These are phyloP conservation scores for Chlorodrepanis virens DNA, from an alignment of 2,113 vertebrate species.

Conservation along the genomic window DNA sequence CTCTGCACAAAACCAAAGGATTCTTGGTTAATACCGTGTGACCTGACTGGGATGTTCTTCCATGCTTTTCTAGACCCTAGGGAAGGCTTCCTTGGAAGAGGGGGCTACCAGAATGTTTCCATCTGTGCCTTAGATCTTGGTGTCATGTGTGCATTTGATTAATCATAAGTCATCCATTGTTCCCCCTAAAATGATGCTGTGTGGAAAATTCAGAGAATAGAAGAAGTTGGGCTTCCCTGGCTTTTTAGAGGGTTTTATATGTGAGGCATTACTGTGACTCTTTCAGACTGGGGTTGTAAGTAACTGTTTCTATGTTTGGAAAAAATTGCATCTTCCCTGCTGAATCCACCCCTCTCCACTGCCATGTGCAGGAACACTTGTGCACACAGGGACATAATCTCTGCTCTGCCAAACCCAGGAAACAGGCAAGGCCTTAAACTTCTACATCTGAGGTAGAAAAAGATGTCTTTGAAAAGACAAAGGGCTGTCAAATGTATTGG, in stretches of 20 bases:
- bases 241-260: background rate
- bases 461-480: background rate
- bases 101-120: background rate
- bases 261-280: background rate
- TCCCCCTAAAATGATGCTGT: background rate
- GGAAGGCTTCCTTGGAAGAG: background rate
- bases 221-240: background rate
- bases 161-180: background rate
- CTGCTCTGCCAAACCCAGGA: background rate
- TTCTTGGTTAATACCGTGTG: background rate
- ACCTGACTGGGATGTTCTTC: background rate
- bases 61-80: background rate
- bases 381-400: background rate
- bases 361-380: background rate
- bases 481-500: background rate
- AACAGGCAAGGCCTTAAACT: background rate
- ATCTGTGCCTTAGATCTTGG: slow-evolving; percentile 33
- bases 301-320: background rate
- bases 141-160: background rate
- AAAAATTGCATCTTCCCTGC: background rate
- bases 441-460: background rate
- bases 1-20: slow-evolving; percentile 18
- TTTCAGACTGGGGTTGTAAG: background rate
- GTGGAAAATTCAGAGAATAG: background rate
- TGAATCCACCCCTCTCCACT: background rate